Percentiles rank a stretch among this genome's conserved stretches.
phyloP scores from a whole-genome alignment of 2,888 invertebrate genomes.

The Selenia dentaria region DNA sequence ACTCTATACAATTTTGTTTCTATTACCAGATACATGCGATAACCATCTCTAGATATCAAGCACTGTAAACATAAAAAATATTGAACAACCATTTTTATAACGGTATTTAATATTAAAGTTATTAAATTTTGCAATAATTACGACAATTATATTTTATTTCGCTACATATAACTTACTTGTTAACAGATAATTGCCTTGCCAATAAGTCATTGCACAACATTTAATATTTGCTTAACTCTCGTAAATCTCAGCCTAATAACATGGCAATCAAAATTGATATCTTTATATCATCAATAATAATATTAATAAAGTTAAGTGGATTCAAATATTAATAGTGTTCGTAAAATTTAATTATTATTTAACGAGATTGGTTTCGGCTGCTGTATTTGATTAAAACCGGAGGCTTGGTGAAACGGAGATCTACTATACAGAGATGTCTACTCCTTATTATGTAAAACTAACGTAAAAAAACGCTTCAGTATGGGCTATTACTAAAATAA shows the following conservation, averaged over 20 bases:
- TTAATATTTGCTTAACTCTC: constrained; percentile 52
- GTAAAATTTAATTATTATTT: constrained; percentile 26
- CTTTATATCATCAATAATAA: constrained; percentile 68
- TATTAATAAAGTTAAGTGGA: constrained; percentile 51
- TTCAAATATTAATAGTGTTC: constrained; percentile 17
- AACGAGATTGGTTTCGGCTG: constrained; percentile 16
- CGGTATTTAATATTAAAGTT: constrained; percentile 7
- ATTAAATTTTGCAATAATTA: constrained; percentile 17
- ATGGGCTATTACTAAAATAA: too few species aligned
- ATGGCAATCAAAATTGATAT: constrained; percentile 58
- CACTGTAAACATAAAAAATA: constrained; percentile 4
- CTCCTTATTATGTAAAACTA: too few species aligned
- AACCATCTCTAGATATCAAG: constrained; percentile 1
- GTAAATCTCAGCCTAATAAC: constrained; percentile 68
- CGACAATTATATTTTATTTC: constrained; percentile 15
- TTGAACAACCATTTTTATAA: constrained; percentile 8
- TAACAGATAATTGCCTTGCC: constrained; percentile 35
- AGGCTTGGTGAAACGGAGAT: neutral
- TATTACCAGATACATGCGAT: neutral
- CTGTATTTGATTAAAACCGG: constrained; percentile 8
- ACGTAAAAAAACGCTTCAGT: too few species aligned
- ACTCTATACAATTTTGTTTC: too few species aligned
- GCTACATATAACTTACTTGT: constrained; percentile 13
- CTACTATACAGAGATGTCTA: too few species aligned
- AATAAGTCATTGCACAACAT: constrained; percentile 46